These are phyloP conservation scores for Cydia strobilella DNA, from an alignment of 1,140 invertebrate genomes.

Conservation along the genomic window DNA sequence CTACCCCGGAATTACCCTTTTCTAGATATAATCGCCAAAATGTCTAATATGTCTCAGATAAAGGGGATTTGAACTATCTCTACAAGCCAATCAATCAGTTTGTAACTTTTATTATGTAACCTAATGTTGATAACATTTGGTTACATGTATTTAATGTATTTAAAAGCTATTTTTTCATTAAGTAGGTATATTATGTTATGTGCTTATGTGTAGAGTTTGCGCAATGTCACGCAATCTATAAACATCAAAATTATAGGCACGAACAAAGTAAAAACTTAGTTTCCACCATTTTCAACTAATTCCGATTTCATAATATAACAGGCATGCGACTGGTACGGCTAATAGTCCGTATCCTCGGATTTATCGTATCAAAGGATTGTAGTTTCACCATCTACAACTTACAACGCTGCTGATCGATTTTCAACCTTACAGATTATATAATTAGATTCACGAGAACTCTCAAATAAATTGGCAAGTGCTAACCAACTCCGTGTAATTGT, in stretches of 20 bases:
- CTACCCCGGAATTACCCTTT: no score
- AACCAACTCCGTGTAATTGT: slow-evolving; percentile 41
- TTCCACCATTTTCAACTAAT: slow-evolving; percentile 16
- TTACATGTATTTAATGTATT: no score
- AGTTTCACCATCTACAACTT: neutral
- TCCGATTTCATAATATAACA: slow-evolving; percentile 24
- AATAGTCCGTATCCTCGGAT: slow-evolving; percentile 31
- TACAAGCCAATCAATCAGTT: no score
- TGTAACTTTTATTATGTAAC: no score
- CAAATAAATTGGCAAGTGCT: slow-evolving; percentile 21
- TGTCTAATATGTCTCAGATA: no score
- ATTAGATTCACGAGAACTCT: slow-evolving; percentile 2
- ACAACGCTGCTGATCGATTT: neutral
- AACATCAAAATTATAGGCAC: neutral
- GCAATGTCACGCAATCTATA: neutral
- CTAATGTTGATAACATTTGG: no score
- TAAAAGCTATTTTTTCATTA: no score
- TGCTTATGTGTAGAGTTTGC: neutral
- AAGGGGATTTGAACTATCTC: no score
- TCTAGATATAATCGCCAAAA: no score
- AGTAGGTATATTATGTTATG: neutral
- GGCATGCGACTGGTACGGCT: slow-evolving; percentile 30
- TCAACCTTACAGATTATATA: neutral
- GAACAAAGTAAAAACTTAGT: slow-evolving; percentile 7
- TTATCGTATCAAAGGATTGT: slow-evolving; percentile 30